Base-by-base conservation (phyloP, 2,797 vertebrate genomes). In the Eupleurogrammus muticus region DNA sequence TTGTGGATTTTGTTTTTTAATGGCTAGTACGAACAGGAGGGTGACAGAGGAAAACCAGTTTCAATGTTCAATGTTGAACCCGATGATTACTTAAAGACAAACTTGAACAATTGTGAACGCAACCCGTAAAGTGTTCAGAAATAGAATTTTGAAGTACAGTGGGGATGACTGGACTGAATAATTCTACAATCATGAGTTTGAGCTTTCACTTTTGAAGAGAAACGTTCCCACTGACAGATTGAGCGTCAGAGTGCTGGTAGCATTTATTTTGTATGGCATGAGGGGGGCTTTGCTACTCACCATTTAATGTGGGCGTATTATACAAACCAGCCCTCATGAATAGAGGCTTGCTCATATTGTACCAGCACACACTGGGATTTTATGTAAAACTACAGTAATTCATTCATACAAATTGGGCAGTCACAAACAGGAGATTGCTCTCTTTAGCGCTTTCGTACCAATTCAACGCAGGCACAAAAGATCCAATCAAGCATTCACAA, bases 401-500 rank as follows among this genome's bases (percentile, higher is more conserved):
- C 42, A 86, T 71, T 76, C 69, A 75, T 55, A 61, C 56, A 81
- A 77, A 81, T 34, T 20, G 36, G 9, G 52, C 24, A 20, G 61
- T 70, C 1, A 9, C 67, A 70, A 73, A 80, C 34, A 54, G 52
- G 10, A 61, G 75, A 61, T 21, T 54, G 54, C 60, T 79, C 36
- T 75, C 66, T 65, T 60, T 60, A 36, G 63, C 53, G 65, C 72
- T 54, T 61, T 63, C 54, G 82, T 75, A 60, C 76, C 53, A 48
- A 83, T 84, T 87, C 81, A 82, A 36, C 11, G 4, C 19, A 3
- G 6, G 21, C 65, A 88, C 68, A 87, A 88, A 89, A 73, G 72
- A 79, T 52, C 28, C 73, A 82, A 70, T 85, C 76, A 67, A 46
- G 70, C 58, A 44, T 23, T 70, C 49, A 70, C 42, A 69, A 69